Conservation (phyloP, 2,888 invertebrate species). For the Eilema sororculum region DNA sequence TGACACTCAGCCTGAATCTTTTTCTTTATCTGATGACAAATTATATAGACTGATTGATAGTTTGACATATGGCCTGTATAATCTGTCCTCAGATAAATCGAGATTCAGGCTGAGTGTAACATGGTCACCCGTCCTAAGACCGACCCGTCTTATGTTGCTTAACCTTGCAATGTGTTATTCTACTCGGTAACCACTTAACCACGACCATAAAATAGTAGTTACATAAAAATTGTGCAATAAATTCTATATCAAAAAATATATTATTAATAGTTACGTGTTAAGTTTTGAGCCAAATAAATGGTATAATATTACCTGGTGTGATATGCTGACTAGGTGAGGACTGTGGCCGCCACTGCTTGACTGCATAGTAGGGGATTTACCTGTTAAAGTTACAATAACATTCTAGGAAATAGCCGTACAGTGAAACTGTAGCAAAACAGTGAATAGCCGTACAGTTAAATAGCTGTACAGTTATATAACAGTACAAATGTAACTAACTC, state of each 20-base stretch:
- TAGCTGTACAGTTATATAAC: background rate
- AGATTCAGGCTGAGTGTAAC: too few relatives aligned
- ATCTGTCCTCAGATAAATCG: too few relatives aligned
- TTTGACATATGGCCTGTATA: too few relatives aligned
- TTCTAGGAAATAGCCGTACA: background rate
- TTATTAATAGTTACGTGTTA: background rate
- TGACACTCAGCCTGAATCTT: too few relatives aligned
- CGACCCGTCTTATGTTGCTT: too few relatives aligned
- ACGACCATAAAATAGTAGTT: background rate
- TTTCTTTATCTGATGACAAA: too few relatives aligned
- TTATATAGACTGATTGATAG: too few relatives aligned
- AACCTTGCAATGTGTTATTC: too few relatives aligned
- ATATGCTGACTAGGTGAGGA: constrained; percentile 70
- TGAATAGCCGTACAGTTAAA: background rate
- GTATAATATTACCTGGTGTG: constrained; percentile 74
- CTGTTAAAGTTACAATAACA: constrained; percentile 50
- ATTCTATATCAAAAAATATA: constrained; percentile 12
- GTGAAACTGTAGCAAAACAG: background rate
- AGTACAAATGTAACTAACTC: too few relatives aligned
- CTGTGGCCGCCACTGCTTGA: constrained; percentile 76
- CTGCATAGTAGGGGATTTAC: constrained; percentile 79
- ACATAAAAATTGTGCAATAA: constrained; percentile 17
- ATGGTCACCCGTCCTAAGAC: too few relatives aligned
- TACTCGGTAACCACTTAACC: too few relatives aligned
- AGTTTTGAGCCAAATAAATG: background rate